Evolutionary conservation across 2,888 invertebrate species (phyloP), one percentile per base, ranked within the genome.

Genomic region (Leucoptera coffeella): DNA sequence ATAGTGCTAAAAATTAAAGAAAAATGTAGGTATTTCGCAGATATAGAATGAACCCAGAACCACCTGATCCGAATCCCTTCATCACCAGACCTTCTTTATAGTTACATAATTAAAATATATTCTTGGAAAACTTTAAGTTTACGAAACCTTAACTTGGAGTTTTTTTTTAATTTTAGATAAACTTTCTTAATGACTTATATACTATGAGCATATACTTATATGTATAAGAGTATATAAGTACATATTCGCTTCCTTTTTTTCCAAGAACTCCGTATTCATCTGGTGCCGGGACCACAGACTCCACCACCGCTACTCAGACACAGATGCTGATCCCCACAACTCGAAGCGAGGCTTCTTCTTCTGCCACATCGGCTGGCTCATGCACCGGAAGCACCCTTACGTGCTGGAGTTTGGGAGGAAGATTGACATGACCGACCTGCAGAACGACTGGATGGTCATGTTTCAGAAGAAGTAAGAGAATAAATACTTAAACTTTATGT

Each of bases 351-450:
- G 91, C 1, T 89, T 92, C 62, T 91, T 90, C 67, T 92, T 90
- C 57, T 76, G 83, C 2, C 91, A 92, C 48, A 76, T 91, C 27
- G 91, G 91, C 4, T 93, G 91, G 91, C 58, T 91, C 12, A 74
- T 90, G 75, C 60, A 64, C 32, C 76, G 73, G 35, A 90, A 89
- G 47, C 90, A 91, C 45, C 88, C 86, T 0, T 74, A 79, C 33
- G 83, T 86, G 17, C 77, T 74, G 14, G 64, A 73, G 30, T 78
- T 82, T 36, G 85, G 77, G 13, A 78, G 38, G 30, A 69, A 61
- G 14, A 75, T 90, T 15, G 85, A 89, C 42, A 62, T 89, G 67
- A 77, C 78, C n/a, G 90, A 91, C 43, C 48, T 90, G 30, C 62
- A 76, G 37, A 72, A 73, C 1, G 88, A 91, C 43, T 75, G 75